Evolutionary conservation across 1,140 invertebrate genomes (phyloP).

Genomic region (Drosophila elegans): DNA sequence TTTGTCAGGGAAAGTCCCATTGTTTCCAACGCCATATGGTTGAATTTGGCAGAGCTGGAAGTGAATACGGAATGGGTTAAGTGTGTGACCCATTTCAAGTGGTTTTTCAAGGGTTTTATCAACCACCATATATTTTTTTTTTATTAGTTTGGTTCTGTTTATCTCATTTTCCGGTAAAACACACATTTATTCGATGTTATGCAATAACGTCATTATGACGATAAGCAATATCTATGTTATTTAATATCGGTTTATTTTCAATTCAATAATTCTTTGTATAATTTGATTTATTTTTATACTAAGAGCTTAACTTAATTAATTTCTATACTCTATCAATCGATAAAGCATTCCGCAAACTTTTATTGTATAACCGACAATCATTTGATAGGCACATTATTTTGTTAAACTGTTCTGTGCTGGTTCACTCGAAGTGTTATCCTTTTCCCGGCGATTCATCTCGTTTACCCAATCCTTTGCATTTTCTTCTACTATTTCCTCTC

Average conservation of each 20-base stretch:
- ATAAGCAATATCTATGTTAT: no score
- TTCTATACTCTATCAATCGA: background rate
- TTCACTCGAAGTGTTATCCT: slow-evolving; percentile 12
- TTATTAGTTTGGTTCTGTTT: background rate
- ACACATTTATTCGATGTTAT: background rate
- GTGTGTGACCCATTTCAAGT: slow-evolving; percentile 22
- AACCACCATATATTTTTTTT: background rate
- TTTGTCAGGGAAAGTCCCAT: slow-evolving; percentile 48
- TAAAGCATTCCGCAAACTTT: background rate
- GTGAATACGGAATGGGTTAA: slow-evolving; percentile 22
- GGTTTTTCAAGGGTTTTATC: background rate
- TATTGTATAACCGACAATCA: background rate
- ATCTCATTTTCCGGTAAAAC: background rate
- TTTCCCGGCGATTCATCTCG: slow-evolving; percentile 16
- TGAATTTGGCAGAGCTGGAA: slow-evolving; percentile 16
- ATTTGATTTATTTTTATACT: no score
- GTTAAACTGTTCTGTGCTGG: background rate
- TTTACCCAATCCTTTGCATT: slow-evolving; percentile 1
- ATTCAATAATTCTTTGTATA: no score
- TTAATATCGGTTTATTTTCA: no score
- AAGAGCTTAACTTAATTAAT: background rate
- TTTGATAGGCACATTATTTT: slow-evolving; percentile 19
- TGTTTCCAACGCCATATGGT: slow-evolving; percentile 45
- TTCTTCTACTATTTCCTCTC: background rate
- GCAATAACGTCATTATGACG: no score